Evolutionary conservation across 2,797 vertebrate species (phyloP).

Genomic region (Melanotaenia trifasciata): DNA sequence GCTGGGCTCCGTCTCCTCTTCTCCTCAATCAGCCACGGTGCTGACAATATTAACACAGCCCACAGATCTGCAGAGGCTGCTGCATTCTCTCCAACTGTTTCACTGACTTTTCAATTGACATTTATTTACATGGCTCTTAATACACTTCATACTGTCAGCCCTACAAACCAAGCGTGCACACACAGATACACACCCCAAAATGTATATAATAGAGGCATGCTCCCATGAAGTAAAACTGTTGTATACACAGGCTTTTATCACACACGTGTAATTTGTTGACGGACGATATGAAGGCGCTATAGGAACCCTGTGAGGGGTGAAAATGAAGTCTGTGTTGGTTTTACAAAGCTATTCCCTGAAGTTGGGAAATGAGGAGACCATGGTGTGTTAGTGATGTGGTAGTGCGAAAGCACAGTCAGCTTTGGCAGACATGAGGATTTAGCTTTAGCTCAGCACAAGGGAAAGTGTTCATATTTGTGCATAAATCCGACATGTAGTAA

Average conservation of each 20-base stretch:
- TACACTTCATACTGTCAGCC: slow-evolving; percentile 48
- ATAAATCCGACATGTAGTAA: slow-evolving; percentile 40
- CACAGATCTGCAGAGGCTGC: slow-evolving; percentile 65
- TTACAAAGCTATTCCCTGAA: slow-evolving; percentile 40
- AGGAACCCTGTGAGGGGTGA: slow-evolving; percentile 69
- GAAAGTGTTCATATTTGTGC: slow-evolving; percentile 35
- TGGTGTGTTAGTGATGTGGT: slow-evolving; percentile 74
- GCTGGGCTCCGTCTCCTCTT: slow-evolving; percentile 76
- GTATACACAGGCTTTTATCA: slow-evolving; percentile 45
- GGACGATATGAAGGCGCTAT: slow-evolving; percentile 60
- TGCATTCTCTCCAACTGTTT: slow-evolving; percentile 64
- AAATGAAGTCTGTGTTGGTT: slow-evolving; percentile 73
- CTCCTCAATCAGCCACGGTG: slow-evolving; percentile 76
- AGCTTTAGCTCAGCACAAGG: slow-evolving; percentile 40
- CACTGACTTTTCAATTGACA: slow-evolving; percentile 69
- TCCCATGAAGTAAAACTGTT: slow-evolving; percentile 54
- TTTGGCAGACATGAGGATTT: slow-evolving; percentile 44
- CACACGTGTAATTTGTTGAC: slow-evolving; percentile 75
- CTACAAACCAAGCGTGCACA: background rate
- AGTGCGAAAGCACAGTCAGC: slow-evolving; percentile 54
- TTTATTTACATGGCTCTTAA: slow-evolving; percentile 78
- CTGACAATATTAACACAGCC: slow-evolving; percentile 78
- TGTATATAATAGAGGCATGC: slow-evolving; percentile 46
- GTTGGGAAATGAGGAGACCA: slow-evolving; percentile 64
- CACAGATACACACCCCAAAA: slow-evolving; percentile 17